Base-by-base conservation (phyloP, 2,797 vertebrate genomes). In the Fistularia tabacaria region DNA sequence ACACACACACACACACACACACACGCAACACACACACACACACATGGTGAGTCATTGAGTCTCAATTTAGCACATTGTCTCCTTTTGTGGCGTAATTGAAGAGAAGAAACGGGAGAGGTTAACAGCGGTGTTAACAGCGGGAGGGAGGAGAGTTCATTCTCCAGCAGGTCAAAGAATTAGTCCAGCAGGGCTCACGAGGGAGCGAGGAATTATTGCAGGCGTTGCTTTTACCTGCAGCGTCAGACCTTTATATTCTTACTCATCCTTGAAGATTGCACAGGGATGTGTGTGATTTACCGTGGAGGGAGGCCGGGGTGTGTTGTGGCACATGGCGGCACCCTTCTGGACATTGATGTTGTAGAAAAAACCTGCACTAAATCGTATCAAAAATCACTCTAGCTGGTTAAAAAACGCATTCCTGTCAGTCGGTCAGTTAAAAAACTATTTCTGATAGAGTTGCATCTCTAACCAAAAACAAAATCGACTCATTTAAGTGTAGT, bases 61-160 rank as follows among this genome's bases (percentile, higher is more conserved):
- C 47, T 76, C 52, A 62, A 56, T 75, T 75, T 70, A 70, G 71
- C 69, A 58, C 67, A 67, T 73, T 51, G 25, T 25, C 25, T 25
- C 62, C 55, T 59, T 73, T 61, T 59, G 45, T n/a, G 49, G 41
- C 45, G 13, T 59, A 60, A 58, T 51, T 55, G 46, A 56, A 63
- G 66, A 79, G 70, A 60, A 64, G 59, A 66, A 70, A 73, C 69
- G 44, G 41, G 46, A 69, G 37, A 54, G 57, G 62, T 76, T 80
- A 80, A 59, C 66, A 66, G 40, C 38, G 37, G 38, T 72, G 65
- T 75, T 81, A 73, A 46, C 62, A 73, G 69, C 58, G 62, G 12
- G 11, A 8, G 10, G 10, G 15, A 11, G 25, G 25, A 25, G 25
- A 25, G n/a, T 38, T 50, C 48, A 14, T 39, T 50, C 45, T 52